A percentile compares a stretch with the other conserved stretches of the same genome.
phyloP scores from a whole-genome alignment of 2,888 invertebrate genomes.

The Nudaria mundana region DNA sequence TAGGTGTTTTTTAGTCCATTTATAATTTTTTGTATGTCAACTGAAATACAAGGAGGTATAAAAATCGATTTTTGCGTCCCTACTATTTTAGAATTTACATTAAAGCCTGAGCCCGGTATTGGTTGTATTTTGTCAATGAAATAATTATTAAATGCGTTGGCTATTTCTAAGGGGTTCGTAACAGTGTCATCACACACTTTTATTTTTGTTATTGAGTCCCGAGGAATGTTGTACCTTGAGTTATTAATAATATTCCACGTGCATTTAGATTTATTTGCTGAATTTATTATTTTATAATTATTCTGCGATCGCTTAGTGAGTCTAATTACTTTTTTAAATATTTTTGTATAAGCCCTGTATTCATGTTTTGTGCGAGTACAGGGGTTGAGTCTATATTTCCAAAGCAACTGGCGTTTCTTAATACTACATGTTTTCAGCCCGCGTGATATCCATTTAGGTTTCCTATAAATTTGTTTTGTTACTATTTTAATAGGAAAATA shows the following conservation, averaged over 20 bases:
- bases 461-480: not conserved
- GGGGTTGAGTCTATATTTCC: not conserved
- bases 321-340: slow-evolving; percentile 2
- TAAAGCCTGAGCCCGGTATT: not conserved
- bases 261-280: not conserved
- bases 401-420: not conserved
- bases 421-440: not conserved
- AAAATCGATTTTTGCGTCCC: not conserved
- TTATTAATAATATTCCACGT: slow-evolving; percentile 3
- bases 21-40: slow-evolving; percentile 3
- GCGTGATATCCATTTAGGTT: not conserved
- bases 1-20: slow-evolving; percentile 6
- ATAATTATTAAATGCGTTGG: not conserved
- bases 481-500: not conserved
- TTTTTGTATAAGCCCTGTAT: not conserved
- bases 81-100: not conserved
- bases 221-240: not conserved
- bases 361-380: not conserved
- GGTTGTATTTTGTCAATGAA: slow-evolving; percentile 1
- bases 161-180: not conserved
- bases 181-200: not conserved
- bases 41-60: not conserved
- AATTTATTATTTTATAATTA: not conserved
- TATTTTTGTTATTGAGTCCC: not conserved
- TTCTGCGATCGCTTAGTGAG: slow-evolving; percentile 1